These are phyloP conservation scores for Peromyscus attwateri DNA, from an alignment of 2,797 vertebrate species.

Conservation along the genomic window DNA sequence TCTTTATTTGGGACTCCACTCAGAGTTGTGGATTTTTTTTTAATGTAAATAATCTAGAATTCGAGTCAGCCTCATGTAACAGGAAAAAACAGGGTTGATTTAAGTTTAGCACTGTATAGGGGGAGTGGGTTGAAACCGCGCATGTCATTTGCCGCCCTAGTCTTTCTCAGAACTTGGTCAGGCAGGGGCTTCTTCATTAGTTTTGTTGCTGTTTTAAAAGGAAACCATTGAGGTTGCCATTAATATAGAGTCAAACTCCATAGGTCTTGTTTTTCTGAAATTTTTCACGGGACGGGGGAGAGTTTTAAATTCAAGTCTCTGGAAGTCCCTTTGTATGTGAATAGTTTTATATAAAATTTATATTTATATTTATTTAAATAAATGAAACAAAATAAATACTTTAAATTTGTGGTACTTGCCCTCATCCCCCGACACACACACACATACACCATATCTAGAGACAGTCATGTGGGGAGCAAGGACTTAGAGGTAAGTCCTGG, in stretches of 20 bases:
- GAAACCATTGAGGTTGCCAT: conserved; percentile 45
- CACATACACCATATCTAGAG: not conserved
- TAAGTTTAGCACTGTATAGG: conserved; percentile 32
- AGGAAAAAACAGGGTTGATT: conserved; percentile 60
- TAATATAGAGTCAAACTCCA: conserved; percentile 73
- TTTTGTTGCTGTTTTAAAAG: conserved; percentile 51
- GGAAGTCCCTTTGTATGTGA: conserved; percentile 88
- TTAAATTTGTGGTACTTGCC: conserved; percentile 55
- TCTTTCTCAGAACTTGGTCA: not conserved
- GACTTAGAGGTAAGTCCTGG: not conserved
- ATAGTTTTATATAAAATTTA: conserved; percentile 94
- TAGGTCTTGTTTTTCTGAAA: conserved; percentile 76
- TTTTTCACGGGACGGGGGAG: conserved; percentile 57
- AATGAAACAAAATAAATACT: conserved; percentile 84
- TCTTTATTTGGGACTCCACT: not conserved
- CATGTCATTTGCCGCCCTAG: not conserved
- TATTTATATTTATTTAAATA: conserved; percentile 99
- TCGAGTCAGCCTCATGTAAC: conserved; percentile 63
- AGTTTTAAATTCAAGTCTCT: conserved; percentile 69
- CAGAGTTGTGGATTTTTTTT: conserved; percentile 52
- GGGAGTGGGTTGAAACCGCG: not conserved
- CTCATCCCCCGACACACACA: not conserved
- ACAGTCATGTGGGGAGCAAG: not conserved
- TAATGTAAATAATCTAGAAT: conserved; percentile 81
- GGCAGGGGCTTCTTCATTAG: conserved; percentile 14